Conservation (phyloP, 1,140 invertebrate genomes). For the Aphaenogaster ashmeadi region DNA sequence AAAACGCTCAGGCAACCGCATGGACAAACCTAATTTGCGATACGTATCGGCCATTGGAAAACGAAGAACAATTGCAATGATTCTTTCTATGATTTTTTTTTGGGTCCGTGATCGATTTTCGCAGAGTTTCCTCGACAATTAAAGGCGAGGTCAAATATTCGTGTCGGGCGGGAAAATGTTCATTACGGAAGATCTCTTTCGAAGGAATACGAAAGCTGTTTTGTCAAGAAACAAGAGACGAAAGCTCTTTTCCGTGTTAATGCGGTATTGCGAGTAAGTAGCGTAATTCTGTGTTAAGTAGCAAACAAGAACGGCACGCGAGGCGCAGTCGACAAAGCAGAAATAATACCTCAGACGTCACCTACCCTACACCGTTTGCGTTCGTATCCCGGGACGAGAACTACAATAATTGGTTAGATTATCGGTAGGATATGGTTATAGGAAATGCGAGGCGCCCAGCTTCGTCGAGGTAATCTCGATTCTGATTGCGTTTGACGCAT, state of each 20-base stretch:
- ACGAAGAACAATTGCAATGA: slow-evolving; percentile 61
- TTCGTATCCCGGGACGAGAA: slow-evolving; percentile 67
- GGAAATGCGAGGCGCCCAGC: slow-evolving; percentile 77
- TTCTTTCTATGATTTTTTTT: slow-evolving; percentile 20
- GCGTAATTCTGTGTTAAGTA: slow-evolving; percentile 52
- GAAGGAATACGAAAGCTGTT: background rate
- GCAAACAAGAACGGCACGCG: slow-evolving; percentile 54
- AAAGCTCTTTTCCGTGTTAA: slow-evolving; percentile 2
- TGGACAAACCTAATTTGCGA: slow-evolving; percentile 72
- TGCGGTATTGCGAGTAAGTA: background rate
- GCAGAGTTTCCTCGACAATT: slow-evolving; percentile 23
- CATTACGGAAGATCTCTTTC: background rate
- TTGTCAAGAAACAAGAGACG: background rate
- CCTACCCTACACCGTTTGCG: slow-evolving; percentile 58
- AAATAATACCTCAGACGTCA: slow-evolving; percentile 75
- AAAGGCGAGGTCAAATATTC: slow-evolving; percentile 13
- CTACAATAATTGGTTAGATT: slow-evolving; percentile 83
- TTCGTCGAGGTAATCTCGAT: slow-evolving; percentile 80
- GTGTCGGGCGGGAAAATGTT: background rate
- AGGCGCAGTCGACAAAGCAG: slow-evolving; percentile 69
- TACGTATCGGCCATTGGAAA: slow-evolving; percentile 55
- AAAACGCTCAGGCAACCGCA: slow-evolving; percentile 69
- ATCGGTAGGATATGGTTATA: slow-evolving; percentile 81
- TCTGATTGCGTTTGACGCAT: slow-evolving; percentile 83
- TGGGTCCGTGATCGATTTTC: slow-evolving; percentile 13